phyloP scores from a whole-genome alignment of 1,140 invertebrate species.

The Penaeus vannamei region DNA sequence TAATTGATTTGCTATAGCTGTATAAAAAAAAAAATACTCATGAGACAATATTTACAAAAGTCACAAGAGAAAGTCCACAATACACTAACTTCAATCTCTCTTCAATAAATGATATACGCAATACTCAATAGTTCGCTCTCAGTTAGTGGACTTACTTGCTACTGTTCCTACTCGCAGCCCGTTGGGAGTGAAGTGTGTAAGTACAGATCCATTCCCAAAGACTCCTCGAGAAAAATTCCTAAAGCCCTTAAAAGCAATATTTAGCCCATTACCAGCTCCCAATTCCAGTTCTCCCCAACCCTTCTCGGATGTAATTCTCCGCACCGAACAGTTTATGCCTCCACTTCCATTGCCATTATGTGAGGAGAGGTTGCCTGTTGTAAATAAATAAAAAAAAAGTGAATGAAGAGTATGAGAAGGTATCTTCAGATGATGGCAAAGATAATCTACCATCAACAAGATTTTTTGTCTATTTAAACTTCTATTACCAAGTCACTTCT shows the following conservation, averaged over 20 bases:
- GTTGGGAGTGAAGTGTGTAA: slow-evolving; percentile 58
- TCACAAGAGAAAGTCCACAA: too few species aligned
- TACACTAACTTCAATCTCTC: too few species aligned
- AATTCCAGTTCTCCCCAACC: slow-evolving; percentile 88
- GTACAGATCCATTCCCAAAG: slow-evolving; percentile 57
- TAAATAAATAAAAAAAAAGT: not conserved
- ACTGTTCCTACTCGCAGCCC: slow-evolving; percentile 56
- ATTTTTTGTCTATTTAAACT: too few species aligned
- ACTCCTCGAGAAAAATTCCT: slow-evolving; percentile 61
- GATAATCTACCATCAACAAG: too few species aligned
- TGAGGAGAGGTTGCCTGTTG: slow-evolving; percentile 79
- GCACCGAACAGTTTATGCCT: slow-evolving; percentile 81
- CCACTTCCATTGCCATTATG: slow-evolving; percentile 89
- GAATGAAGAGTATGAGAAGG: not conserved
- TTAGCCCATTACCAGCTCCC: slow-evolving; percentile 63
- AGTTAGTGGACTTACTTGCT: slow-evolving; percentile 59
- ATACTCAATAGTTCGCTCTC: too few species aligned
- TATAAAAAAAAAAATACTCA: slow-evolving; percentile 59
- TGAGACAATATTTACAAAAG: too few species aligned
- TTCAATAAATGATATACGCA: too few species aligned
- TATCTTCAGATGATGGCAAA: too few species aligned
- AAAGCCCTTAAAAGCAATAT: slow-evolving; percentile 55
- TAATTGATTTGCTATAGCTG: slow-evolving; percentile 87
- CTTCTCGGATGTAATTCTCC: slow-evolving; percentile 83
- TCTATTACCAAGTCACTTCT: too few species aligned